phyloP scores from a whole-genome alignment of 2,113 vertebrate genomes.

The Isurus oxyrinchus region DNA sequence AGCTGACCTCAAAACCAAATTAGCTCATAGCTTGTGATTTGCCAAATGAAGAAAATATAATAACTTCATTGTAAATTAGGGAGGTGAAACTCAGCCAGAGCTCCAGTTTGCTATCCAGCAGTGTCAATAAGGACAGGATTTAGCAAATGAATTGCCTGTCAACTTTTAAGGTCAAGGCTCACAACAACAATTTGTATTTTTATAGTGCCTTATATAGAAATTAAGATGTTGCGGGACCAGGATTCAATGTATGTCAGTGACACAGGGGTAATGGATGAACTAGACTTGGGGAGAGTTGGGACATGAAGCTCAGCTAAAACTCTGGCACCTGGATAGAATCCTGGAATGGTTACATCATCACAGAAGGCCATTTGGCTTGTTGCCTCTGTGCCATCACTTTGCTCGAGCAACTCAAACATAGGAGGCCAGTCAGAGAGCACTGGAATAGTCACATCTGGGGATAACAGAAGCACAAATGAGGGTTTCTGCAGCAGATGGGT shows the following conservation, averaged over 20 bases:
- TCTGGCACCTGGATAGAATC: background rate
- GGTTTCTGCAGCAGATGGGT: background rate
- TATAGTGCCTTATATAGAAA: background rate
- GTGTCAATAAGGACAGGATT: background rate
- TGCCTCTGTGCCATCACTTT: too few species aligned
- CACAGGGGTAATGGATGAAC: background rate
- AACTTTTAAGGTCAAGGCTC: background rate
- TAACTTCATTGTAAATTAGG: background rate
- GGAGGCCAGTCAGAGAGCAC: background rate
- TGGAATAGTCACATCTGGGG: background rate
- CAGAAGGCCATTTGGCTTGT: too few species aligned
- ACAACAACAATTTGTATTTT: background rate
- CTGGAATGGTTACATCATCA: too few species aligned
- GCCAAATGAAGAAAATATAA: background rate
- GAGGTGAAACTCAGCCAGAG: background rate
- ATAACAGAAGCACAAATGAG: background rate
- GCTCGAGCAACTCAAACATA: too few species aligned
- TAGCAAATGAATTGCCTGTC: background rate
- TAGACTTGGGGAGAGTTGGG: background rate
- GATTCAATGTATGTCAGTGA: background rate
- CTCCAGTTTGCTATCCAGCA: background rate
- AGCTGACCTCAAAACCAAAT: too few species aligned
- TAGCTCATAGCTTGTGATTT: too few species aligned
- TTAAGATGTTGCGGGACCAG: background rate
- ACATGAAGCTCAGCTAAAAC: background rate